Evolutionary conservation across 2,797 vertebrate species (phyloP).

Genomic region (Anguilla marmorata): DNA sequence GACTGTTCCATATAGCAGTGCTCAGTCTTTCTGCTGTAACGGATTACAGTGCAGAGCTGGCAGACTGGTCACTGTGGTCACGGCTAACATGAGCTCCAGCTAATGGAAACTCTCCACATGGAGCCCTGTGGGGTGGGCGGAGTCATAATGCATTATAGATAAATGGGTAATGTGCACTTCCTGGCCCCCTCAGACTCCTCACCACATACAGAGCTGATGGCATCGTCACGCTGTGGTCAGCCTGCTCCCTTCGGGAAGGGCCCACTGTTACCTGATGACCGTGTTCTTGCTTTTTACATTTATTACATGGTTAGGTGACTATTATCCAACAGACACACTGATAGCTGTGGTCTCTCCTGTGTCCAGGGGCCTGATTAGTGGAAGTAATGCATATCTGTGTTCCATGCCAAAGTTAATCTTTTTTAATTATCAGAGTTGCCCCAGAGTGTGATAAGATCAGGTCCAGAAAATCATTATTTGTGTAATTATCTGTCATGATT

Average conservation of each 20-base stretch:
- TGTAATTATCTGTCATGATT: not conserved
- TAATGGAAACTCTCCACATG: not conserved
- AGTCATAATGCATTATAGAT: not conserved
- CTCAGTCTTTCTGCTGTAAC: not conserved
- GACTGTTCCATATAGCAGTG: not conserved
- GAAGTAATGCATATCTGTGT: not conserved
- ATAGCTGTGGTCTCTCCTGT: not conserved
- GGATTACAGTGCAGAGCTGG: not conserved
- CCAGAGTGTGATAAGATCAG: conserved; percentile 1
- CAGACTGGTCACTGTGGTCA: not conserved
- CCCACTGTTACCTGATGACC: not conserved
- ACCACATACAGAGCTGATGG: not conserved
- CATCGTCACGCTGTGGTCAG: not conserved
- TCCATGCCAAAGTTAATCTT: not conserved
- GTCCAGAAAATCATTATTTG: not conserved
- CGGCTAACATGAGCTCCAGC: not conserved
- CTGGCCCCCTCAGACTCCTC: not conserved
- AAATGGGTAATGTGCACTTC: not conserved
- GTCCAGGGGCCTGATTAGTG: not conserved
- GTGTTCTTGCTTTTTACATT: not conserved
- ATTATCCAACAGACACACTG: not conserved
- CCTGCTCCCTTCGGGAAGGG: not conserved
- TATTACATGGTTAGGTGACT: not conserved
- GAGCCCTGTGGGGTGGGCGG: not conserved
- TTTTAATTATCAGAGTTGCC: not conserved